Evolutionary conservation across 2,113 vertebrate genomes (phyloP).

Genomic region (Fulica atra): DNA sequence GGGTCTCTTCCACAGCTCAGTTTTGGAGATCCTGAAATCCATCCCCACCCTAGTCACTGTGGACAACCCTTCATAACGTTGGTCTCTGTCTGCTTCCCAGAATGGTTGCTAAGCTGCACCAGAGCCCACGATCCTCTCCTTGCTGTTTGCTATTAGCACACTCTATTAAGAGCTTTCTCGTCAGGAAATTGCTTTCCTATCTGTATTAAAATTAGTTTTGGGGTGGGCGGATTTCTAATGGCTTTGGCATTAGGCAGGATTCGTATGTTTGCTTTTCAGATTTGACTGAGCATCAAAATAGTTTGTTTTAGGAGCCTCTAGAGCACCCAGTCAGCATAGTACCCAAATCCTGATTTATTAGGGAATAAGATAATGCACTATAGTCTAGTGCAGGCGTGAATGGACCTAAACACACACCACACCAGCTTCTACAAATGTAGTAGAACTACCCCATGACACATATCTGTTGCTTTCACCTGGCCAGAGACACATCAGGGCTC

Average conservation of each 20-base stretch:
- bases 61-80: neutral
- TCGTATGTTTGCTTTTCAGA: conserved; percentile 19
- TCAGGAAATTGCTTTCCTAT: conserved; percentile 20
- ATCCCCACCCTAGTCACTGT: neutral
- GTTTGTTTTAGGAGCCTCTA: neutral
- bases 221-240: neutral
- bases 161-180: conserved; percentile 2
- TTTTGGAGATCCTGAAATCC: neutral
- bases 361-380: neutral
- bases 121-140: neutral
- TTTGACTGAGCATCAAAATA: neutral
- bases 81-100: neutral
- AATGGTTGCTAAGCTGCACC: neutral
- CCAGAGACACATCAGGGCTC: neutral
- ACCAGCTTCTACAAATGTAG: neutral
- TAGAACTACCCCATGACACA: neutral
- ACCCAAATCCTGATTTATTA: neutral
- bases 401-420: neutral
- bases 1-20: neutral
- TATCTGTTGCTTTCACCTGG: neutral
- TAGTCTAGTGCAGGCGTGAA: neutral
- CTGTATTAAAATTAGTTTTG: conserved; percentile 23
- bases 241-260: neutral
- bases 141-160: neutral
- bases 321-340: neutral